These are phyloP conservation scores for Tethea ocularis DNA, from an alignment of 2,888 invertebrate species.

Conservation along the genomic window DNA sequence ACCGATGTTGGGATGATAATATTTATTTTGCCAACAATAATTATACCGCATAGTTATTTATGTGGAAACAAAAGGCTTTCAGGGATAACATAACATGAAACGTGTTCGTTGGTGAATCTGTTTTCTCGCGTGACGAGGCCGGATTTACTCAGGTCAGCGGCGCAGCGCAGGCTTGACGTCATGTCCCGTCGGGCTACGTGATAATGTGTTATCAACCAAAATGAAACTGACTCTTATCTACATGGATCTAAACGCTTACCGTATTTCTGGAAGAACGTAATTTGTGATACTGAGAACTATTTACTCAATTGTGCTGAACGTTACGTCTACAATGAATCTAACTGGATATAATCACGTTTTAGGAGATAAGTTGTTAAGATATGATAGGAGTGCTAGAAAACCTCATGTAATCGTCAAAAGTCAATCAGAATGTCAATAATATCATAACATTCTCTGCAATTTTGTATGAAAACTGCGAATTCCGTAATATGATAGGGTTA, in stretches of 20 bases:
- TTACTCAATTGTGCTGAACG: background rate
- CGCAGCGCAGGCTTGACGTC: slow-evolving; percentile 29
- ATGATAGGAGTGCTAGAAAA: too few relatives aligned
- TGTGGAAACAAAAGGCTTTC: background rate
- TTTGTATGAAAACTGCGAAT: too few relatives aligned
- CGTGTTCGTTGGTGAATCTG: slow-evolving; percentile 23
- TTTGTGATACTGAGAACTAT: background rate
- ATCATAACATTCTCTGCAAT: too few relatives aligned
- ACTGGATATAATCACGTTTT: background rate
- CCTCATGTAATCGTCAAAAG: too few relatives aligned
- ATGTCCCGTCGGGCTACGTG: slow-evolving; percentile 17
- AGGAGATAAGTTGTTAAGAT: background rate
- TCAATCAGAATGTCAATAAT: too few relatives aligned
- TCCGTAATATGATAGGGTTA: too few relatives aligned
- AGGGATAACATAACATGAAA: slow-evolving; percentile 3
- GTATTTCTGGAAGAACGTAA: slow-evolving; percentile 17
- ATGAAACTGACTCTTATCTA: slow-evolving; percentile 30
- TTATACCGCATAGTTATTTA: background rate
- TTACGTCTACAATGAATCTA: background rate
- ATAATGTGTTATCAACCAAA: slow-evolving; percentile 34
- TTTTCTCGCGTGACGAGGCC: slow-evolving; percentile 37
- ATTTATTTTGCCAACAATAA: background rate
- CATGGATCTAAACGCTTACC: slow-evolving; percentile 22
- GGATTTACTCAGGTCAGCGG: slow-evolving; percentile 24
- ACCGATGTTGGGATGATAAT: background rate